Evolutionary conservation across 2,888 invertebrate genomes (phyloP).

Genomic region (Limnephilus rhombicus): DNA sequence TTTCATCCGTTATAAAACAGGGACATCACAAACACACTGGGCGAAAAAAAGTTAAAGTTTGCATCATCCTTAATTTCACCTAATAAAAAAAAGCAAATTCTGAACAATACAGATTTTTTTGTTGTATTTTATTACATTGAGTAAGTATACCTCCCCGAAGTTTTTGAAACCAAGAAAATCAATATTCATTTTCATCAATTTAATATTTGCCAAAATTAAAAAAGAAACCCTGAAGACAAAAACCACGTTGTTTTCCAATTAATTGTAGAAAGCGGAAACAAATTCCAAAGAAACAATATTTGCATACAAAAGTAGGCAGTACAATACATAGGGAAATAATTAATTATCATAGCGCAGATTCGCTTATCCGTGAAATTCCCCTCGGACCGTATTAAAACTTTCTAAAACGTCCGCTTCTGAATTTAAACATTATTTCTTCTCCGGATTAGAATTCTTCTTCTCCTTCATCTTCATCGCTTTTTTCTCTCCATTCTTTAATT

Average conservation of each 20-base stretch:
- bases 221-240: not conserved
- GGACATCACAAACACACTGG: too few species aligned
- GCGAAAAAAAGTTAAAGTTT: too few species aligned
- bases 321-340: not conserved
- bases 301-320: not conserved
- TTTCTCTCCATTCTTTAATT: not conserved
- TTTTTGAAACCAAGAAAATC: too few species aligned
- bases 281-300: not conserved
- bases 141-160: not conserved
- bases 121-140: not conserved
- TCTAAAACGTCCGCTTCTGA: constrained; percentile 36
- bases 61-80: too few species aligned
- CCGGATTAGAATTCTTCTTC: not conserved
- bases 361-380: constrained; percentile 29
- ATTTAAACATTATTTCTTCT: constrained; percentile 31
- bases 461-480: not conserved
- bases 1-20: too few species aligned
- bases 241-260: not conserved
- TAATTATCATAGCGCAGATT: constrained; percentile 12
- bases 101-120: too few species aligned
- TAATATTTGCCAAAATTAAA: not conserved
- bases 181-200: not conserved
- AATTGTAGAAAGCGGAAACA: not conserved
- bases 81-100: too few species aligned
- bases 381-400: constrained; percentile 36